Evolutionary conservation across 2,888 invertebrate species (phyloP).

Genomic region (Macrosoma leucophasiata): DNA sequence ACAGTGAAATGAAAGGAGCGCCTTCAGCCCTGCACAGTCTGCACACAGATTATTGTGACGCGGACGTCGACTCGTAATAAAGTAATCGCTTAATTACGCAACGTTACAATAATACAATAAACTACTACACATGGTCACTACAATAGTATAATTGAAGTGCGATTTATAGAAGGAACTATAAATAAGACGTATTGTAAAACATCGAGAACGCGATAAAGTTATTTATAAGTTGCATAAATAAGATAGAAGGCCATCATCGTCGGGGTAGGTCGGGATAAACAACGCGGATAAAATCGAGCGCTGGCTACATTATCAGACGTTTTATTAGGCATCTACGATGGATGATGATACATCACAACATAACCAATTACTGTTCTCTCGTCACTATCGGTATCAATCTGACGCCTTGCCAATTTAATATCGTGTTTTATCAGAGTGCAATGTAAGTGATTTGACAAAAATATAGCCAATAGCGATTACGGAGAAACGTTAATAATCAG

Average conservation of each 20-base stretch:
- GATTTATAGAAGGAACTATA: constrained; percentile 30
- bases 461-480: too few relatives aligned
- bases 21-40: constrained; percentile 37
- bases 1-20: constrained; percentile 46
- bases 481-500: too few relatives aligned
- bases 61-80: too few relatives aligned
- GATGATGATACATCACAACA: constrained; percentile 39
- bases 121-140: background rate
- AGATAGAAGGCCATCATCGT: constrained; percentile 53
- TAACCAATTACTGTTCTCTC: too few relatives aligned
- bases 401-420: too few relatives aligned
- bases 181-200: constrained; percentile 41
- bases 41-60: too few relatives aligned
- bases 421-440: too few relatives aligned
- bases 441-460: too few relatives aligned
- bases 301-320: too few relatives aligned
- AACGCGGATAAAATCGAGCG: too few relatives aligned
- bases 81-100: background rate
- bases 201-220: constrained; percentile 42
- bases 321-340: constrained; percentile 39
- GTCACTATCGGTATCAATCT: too few relatives aligned
- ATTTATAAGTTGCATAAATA: constrained; percentile 62
- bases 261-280: constrained; percentile 65
- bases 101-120: background rate
- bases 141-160: background rate